These are phyloP conservation scores for Cirrhinus mrigala DNA, from an alignment of 2,797 vertebrate genomes.

Conservation along the genomic window DNA sequence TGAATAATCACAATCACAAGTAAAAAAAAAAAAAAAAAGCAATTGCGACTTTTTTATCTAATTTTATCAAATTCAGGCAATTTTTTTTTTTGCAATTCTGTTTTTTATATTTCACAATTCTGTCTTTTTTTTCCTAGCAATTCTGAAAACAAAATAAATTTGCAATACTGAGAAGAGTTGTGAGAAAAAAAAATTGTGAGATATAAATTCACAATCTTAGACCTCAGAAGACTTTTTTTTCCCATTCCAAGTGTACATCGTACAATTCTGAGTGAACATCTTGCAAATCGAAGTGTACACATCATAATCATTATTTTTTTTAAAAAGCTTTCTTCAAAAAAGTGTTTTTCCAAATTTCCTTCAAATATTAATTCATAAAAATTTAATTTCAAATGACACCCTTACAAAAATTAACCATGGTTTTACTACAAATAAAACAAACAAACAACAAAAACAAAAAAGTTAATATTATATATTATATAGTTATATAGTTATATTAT, in stretches of 20 bases:
- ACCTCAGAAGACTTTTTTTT: too few species aligned
- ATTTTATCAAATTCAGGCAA: neutral
- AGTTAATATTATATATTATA: too few species aligned
- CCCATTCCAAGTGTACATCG: too few species aligned
- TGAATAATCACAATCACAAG: too few species aligned
- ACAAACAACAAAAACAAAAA: too few species aligned
- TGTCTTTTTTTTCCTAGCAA: neutral
- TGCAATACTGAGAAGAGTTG: too few species aligned
- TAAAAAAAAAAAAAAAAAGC: neutral
- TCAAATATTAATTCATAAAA: neutral
- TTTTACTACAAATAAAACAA: too few species aligned
- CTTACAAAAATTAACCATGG: too few species aligned
- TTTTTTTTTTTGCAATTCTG: neutral
- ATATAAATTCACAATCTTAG: too few species aligned
- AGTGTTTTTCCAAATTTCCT: neutral
- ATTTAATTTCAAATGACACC: neutral
- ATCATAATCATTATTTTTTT: neutral
- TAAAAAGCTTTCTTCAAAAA: neutral
- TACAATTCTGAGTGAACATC: neutral
- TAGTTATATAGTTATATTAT: too few species aligned
- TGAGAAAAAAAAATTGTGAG: too few species aligned
- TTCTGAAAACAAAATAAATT: neutral
- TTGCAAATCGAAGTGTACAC: neutral
- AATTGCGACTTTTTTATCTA: neutral
- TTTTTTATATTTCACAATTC: neutral